Base-by-base conservation (phyloP, 2,888 invertebrate genomes). In the Unio pictorum region DNA sequence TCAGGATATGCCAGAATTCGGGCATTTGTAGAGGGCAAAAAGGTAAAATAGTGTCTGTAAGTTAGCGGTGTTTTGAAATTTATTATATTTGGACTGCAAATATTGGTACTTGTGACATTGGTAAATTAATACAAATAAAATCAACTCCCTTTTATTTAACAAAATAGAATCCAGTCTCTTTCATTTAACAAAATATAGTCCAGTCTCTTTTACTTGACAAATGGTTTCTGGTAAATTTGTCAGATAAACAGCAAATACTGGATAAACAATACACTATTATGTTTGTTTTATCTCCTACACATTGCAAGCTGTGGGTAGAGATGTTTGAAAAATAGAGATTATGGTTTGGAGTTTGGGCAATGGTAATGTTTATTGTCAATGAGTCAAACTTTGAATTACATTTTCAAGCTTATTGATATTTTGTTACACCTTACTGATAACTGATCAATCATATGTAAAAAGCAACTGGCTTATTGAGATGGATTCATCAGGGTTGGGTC, bases 1-100 rank as follows among this genome's bases (percentile, higher is more conserved):
- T 94, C 98, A 77, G 99, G 99, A 88, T 96, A 93, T 91, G 94
- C 93, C 5, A 91, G 92, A 82, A 90, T 94, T 34, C 79, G 89
- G 59, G 81, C 86, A 18, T 86, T 83, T 73, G 84, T 89, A 15
- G 88, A 88, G 60, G 76, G 80, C 23, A 80, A 80, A 66, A 82
- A 84, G 67, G 78, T 80, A 81, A 85, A 84, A 67, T 65, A 74
- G 71, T 64, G 18, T 23, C 17, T 55, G 7, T 34, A 71, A 15
- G 26, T 55, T 6, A 20, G 30, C 34, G 23, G 55, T n/a, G 30
- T 15, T 20, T 62, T 23, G 26, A 61, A 61, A 67, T 61, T 30
- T 20, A 11, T 34, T 55, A 30, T 26, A 57, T 18, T n/a, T n/a
- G 18, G 58, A 45, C 34, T 64, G 17, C 6, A 18, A 20, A 55